These are phyloP conservation scores for Microctenopoma steveboyesi DNA, from an alignment of 2,797 vertebrate species.

Conservation along the genomic window DNA sequence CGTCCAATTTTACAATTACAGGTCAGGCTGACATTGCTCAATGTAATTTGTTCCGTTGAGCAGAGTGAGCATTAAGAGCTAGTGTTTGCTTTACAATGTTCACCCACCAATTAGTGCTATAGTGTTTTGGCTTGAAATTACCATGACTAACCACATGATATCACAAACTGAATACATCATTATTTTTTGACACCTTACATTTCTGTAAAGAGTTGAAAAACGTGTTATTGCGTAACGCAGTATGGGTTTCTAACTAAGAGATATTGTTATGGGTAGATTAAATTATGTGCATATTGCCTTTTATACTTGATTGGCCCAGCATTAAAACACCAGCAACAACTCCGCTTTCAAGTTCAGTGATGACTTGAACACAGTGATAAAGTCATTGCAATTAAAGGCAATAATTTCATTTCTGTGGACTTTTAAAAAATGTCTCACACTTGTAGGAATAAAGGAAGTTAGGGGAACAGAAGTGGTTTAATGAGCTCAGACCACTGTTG, in stretches of 20 bases:
- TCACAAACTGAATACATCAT: not conserved
- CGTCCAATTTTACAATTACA: conserved; percentile 19
- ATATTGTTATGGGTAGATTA: conserved; percentile 5
- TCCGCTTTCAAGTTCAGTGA: conserved; percentile 16
- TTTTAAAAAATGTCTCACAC: conserved; percentile 22
- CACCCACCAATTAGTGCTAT: conserved; percentile 31
- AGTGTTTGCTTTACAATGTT: conserved; percentile 25
- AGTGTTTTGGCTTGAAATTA: conserved; percentile 1
- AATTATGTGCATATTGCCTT: conserved; percentile 12
- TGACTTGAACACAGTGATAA: conserved; percentile 8
- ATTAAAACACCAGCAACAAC: conserved; percentile 12
- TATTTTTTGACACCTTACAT: not conserved
- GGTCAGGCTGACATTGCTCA: conserved; percentile 36
- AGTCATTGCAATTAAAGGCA: conserved; percentile 37
- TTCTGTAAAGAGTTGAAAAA: conserved; percentile 7
- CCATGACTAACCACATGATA: not conserved
- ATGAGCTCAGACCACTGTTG: conserved; percentile 20
- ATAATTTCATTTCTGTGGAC: conserved; percentile 12
- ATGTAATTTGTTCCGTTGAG: conserved; percentile 21
- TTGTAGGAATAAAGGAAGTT: conserved; percentile 17
- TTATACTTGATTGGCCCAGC: conserved; percentile 17
- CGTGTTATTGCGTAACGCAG: not conserved
- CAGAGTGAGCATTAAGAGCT: conserved; percentile 15
- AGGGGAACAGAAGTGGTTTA: conserved; percentile 20
- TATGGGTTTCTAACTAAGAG: conserved; percentile 4